Evolutionary conservation across 2,888 invertebrate species (phyloP), one percentile per base, ranked within the genome.

Genomic region (Pinctada fucata): DNA sequence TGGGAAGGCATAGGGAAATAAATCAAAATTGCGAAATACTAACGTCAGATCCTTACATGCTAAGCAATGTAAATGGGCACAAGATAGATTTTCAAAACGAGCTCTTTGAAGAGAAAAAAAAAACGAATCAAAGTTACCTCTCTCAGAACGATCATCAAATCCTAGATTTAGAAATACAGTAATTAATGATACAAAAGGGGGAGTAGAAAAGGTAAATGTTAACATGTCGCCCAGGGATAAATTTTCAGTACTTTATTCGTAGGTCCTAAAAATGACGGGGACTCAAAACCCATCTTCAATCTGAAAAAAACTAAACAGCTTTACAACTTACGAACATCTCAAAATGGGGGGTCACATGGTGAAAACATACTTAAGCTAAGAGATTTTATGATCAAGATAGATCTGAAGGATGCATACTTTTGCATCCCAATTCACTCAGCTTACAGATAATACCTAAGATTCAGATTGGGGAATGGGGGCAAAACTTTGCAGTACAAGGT

Each of bases 371-470:
- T 63, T 63, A 67, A 72, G n/a, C 49, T 48, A 58, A 45, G 68
- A 50, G 68, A 78, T 58, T 78, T n/a, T 47, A 65, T 78, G 74
- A 10, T 31, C 52, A 78, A 78, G 68, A n/a, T 78, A 50, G 73
- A 78, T 52, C 50, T 74, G 5, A 78, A 78, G 49, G 65, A 73
- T 45, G 74, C 78, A 13, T 70, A 74, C 64, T 73, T 49, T 49
- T 73, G 51, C 45, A 52, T 78, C n/a, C 73, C 73, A 68, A 49
- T 78, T 3, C 49, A 50, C 49, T 49, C 50, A 63, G 45, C 67
- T 13, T 71, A 67, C 77, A 13, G 77, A 52, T 67, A 77, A 67
- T 67, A 72, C 16, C 72, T 77, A 13, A 63, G 77, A 5, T 72
- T 72, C 58, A 47, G 2, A 45, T 63, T 63, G 72, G 72, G 63